These are phyloP conservation scores for Meteorus colon DNA, from an alignment of 2,888 invertebrate genomes.

Conservation along the genomic window DNA sequence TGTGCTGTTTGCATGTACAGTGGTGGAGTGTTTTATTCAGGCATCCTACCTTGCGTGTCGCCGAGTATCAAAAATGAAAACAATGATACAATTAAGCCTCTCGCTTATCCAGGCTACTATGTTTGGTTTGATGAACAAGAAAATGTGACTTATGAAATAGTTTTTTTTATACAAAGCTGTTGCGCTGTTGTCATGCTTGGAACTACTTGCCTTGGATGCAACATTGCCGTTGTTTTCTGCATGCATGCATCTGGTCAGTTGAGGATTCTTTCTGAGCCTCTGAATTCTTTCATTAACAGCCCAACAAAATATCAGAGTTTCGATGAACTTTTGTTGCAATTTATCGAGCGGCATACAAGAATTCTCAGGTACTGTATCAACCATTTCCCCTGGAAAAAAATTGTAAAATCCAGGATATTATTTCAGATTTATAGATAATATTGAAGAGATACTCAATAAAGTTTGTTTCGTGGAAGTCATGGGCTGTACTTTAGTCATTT, in stretches of 20 bases:
- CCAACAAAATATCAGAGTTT: too few species aligned
- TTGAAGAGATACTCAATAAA: conserved; percentile 59
- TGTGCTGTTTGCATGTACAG: conserved; percentile 55
- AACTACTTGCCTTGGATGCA: conserved; percentile 54
- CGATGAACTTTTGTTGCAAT: too few species aligned
- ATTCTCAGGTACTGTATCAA: background rate
- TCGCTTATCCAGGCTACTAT: conserved; percentile 58
- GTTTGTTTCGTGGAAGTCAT: conserved; percentile 64
- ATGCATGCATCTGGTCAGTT: conserved; percentile 60
- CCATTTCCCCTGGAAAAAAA: background rate
- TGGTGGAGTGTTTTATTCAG: conserved; percentile 52
- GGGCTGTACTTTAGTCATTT: conserved; percentile 64
- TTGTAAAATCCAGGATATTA: too few species aligned
- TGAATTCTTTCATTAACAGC: conserved; percentile 44
- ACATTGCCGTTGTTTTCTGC: conserved; percentile 48
- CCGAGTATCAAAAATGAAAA: conserved; percentile 11
- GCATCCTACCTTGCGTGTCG: conserved; percentile 50
- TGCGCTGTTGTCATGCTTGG: conserved; percentile 57
- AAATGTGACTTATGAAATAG: conserved; percentile 56
- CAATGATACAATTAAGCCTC: conserved; percentile 49
- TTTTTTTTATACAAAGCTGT: conserved; percentile 55
- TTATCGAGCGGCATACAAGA: too few species aligned
- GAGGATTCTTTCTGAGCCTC: conserved; percentile 43
- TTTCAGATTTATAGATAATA: conserved; percentile 58
- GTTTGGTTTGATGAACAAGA: conserved; percentile 53